A percentile compares a stretch with the other conserved stretches of the same genome.
Evolutionary conservation across 37 sponge, comb jelly and placozoan species (phyloP).

Genomic region (Chondrosia reniformis): DNA sequence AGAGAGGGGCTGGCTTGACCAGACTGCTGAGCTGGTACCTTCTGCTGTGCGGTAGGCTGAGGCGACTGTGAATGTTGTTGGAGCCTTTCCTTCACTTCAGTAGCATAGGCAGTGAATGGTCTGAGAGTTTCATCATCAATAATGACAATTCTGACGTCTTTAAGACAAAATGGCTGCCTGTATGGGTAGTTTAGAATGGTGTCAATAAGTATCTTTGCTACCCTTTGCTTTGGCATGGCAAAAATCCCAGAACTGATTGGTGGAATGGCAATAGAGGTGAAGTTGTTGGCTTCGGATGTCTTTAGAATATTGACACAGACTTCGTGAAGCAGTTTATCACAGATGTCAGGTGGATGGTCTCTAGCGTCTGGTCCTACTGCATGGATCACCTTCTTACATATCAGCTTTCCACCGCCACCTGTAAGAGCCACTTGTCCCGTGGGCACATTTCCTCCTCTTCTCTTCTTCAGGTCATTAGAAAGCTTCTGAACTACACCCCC

Average conservation of each 20-base stretch:
- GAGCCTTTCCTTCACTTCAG: background rate
- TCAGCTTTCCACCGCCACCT: slow-evolving; percentile 49
- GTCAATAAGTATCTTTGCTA: slow-evolving; percentile 31
- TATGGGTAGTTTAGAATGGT: slow-evolving; percentile 27
- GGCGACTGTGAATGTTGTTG: background rate
- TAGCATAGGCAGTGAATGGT: slow-evolving; percentile 7
- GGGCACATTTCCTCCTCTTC: slow-evolving; percentile 4
- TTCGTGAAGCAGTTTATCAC: slow-evolving; percentile 22
- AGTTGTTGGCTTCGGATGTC: slow-evolving; percentile 22
- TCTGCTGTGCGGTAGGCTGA: background rate
- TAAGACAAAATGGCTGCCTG: slow-evolving; percentile 17
- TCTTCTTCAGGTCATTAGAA: background rate
- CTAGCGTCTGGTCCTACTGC: slow-evolving; percentile 55
- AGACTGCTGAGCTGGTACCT: background rate
- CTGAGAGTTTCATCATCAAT: slow-evolving; percentile 29
- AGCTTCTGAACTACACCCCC: slow-evolving; percentile 30
- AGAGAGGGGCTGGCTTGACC: background rate
- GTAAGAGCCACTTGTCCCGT: slow-evolving; percentile 49
- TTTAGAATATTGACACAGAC: slow-evolving; percentile 20
- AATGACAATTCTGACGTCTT: slow-evolving; percentile 70
- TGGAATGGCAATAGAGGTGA: slow-evolving; percentile 61
- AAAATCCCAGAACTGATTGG: slow-evolving; percentile 71
- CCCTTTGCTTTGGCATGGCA: slow-evolving; percentile 31
- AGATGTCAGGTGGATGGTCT: background rate
- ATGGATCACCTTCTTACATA: slow-evolving; percentile 56